Evolutionary conservation across 2,797 vertebrate species (phyloP), one percentile per base, ranked within the genome.

Genomic region (Hippoglossus hippoglossus): DNA sequence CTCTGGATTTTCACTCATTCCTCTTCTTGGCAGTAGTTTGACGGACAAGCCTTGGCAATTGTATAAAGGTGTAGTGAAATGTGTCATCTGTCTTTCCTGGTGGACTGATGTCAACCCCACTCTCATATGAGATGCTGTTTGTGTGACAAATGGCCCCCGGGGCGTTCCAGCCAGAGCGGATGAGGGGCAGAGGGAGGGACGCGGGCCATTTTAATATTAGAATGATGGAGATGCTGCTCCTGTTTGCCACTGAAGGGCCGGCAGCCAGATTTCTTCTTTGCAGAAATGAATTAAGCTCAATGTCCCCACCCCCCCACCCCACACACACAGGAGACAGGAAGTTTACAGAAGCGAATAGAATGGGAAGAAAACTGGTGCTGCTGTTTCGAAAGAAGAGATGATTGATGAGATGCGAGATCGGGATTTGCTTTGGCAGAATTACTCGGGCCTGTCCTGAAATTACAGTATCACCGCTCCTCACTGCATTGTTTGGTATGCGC

Each of bases 201-300:
- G 54, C 3, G 2, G 71, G 80, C 77, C 77, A 85, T 89, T 89
- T 91, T 83, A 86, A 89, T 89, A 92, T 89, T 80, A 81, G 82
- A 80, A 89, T 87, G 86, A 89, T 87, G 80, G 81, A 91, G 86
- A 89, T 46, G 44, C 79, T 39, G 84, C 79, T 79, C 57, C 44
- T 77, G 21, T 82, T 82, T 81, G 46, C 34, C 25, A 49, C 64
- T 53, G 47, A 72, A 77, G 58, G 77, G 77, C 87, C 73, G 64
- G 9, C 12, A 73, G 87, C 83, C 79, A 90, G 73, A 89, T 65
- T 65, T 77, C 13, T 80, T 81, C 80, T 86, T 89, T 75, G 72
- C 61, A 86, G 74, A 71, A 83, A 89, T 78, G 74, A 88, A 88
- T 86, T 87, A 79, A 73, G 81, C 73, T 73, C 71, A 68, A 31